A percentile compares a stretch with the other conserved stretches of the same genome.
Conservation (phyloP, 2,797 vertebrate genomes). For the Trachurus trachurus region DNA sequence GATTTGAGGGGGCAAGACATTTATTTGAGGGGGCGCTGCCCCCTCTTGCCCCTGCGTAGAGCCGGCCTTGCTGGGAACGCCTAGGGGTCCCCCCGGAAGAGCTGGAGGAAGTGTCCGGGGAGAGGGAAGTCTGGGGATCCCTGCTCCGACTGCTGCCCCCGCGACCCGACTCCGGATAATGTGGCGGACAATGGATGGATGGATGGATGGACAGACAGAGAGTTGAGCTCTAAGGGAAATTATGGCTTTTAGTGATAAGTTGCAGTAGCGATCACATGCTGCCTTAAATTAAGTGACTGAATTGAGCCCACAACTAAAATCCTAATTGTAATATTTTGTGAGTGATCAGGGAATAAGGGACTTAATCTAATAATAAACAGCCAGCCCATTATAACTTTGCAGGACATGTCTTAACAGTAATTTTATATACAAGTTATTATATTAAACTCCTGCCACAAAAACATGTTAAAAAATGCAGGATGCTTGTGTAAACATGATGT, state of each 20-base stretch:
- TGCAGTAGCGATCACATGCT: neutral
- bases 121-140: no score
- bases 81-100: no score
- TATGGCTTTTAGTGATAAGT: neutral
- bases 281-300: neutral
- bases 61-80: no score
- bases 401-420: neutral
- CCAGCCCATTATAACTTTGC: neutral
- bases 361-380: neutral
- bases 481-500: neutral
- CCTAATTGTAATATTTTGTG: neutral
- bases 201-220: neutral
- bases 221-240: no score
- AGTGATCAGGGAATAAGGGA: no score
- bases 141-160: no score
- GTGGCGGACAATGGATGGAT: no score
- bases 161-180: no score
- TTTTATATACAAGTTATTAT: neutral
- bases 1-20: no score
- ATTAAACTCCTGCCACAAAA: neutral
- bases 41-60: no score
- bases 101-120: no score
- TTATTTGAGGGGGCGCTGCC: no score
- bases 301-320: neutral
- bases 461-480: neutral